Evolutionary conservation across 2,888 invertebrate genomes (phyloP).

Genomic region (Beris morrisii): DNA sequence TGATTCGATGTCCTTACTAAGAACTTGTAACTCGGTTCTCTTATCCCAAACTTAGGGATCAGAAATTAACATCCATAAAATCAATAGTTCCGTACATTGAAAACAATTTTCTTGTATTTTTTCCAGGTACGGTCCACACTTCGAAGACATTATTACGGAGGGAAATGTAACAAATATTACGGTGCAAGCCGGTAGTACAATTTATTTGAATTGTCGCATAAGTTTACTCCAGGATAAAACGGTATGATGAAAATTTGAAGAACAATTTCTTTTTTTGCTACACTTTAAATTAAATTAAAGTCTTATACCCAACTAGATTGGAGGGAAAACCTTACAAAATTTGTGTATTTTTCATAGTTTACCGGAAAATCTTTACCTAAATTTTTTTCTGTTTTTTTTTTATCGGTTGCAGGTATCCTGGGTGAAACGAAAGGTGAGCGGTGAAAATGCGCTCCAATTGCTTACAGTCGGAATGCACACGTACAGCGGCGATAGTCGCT

Average conservation of each 20-base stretch:
- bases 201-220: constrained; percentile 73
- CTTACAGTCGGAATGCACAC: constrained; percentile 69
- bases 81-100: not conserved
- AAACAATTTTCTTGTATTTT: not conserved
- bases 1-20: too few species aligned
- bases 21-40: too few species aligned
- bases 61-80: too few species aligned
- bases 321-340: not conserved
- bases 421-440: constrained; percentile 62
- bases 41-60: too few species aligned
- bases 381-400: not conserved
- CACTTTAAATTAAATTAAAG: not conserved
- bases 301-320: not conserved
- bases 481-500: constrained; percentile 68
- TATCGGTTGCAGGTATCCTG: constrained; percentile 64
- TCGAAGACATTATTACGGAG: constrained; percentile 60
- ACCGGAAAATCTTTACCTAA: too few species aligned
- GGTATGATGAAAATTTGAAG: constrained; percentile 58
- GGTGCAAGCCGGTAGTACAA: constrained; percentile 72
- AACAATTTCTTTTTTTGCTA: not conserved
- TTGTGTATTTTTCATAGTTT: not conserved
- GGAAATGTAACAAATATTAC: constrained; percentile 71
- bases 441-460: constrained; percentile 65
- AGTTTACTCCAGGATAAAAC: constrained; percentile 75
- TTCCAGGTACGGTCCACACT: constrained; percentile 69